A percentile compares a stretch with the other conserved stretches of the same genome.
Conservation (phyloP, 2,888 invertebrate species). For the Sinentomon sp. region DNA sequence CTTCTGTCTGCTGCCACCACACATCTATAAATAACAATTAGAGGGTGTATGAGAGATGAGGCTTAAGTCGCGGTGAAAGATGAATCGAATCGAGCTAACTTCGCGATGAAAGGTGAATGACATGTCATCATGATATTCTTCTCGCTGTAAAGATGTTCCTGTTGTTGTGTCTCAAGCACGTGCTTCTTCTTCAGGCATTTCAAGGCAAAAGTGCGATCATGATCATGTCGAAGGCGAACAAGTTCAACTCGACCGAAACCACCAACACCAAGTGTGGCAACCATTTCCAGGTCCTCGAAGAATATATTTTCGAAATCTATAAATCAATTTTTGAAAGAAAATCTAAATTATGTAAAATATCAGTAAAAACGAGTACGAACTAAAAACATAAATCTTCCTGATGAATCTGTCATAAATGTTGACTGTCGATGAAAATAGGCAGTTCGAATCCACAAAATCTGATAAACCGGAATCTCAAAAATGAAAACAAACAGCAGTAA, state of each 20-base stretch:
- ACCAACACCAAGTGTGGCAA: slow-evolving; percentile 69
- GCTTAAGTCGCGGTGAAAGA: no score
- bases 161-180: slow-evolving; percentile 62
- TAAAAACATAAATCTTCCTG: no score
- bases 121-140: slow-evolving; percentile 52
- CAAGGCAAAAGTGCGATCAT: slow-evolving; percentile 29
- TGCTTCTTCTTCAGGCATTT: slow-evolving; percentile 72
- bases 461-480: no score
- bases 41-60: background rate
- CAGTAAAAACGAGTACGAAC: no score
- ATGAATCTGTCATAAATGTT: no score
- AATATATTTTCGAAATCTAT: slow-evolving; percentile 35
- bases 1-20: no score
- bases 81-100: no score
- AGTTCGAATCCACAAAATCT: no score
- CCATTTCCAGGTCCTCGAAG: slow-evolving; percentile 45
- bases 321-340: no score
- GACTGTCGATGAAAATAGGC: no score
- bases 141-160: slow-evolving; percentile 67
- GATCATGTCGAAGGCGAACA: slow-evolving; percentile 21
- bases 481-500: no score
- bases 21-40: background rate
- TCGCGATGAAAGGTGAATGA: slow-evolving; percentile 43
- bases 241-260: slow-evolving; percentile 74
- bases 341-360: no score